A percentile compares a stretch with the other conserved stretches of the same genome.
Evolutionary conservation across 2,888 invertebrate genomes (phyloP).

Genomic region (Achlya flavicornis): DNA sequence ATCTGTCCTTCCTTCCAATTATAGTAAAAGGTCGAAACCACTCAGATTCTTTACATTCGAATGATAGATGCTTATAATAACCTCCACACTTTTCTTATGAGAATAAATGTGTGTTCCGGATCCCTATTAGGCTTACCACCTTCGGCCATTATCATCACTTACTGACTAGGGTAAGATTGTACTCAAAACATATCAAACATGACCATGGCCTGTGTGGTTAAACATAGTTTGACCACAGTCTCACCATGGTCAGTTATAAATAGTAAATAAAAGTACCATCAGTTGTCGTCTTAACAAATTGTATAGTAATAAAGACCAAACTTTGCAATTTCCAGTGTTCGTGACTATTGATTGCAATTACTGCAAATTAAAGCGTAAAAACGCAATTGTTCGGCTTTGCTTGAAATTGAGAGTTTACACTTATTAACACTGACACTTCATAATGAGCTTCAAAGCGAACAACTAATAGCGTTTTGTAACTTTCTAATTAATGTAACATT

Average conservation of each 20-base stretch:
- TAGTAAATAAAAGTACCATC: too few relatives aligned
- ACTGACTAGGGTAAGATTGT: too few relatives aligned
- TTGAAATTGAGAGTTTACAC: conserved; percentile 11
- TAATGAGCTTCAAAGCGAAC: background rate
- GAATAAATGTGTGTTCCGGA: too few relatives aligned
- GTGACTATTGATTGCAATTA: conserved; percentile 8
- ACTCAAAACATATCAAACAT: too few relatives aligned
- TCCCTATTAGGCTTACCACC: too few relatives aligned
- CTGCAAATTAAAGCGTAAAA: conserved; percentile 19
- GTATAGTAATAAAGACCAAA: too few relatives aligned
- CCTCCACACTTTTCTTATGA: background rate
- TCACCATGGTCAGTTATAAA: too few relatives aligned
- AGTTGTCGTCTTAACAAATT: too few relatives aligned
- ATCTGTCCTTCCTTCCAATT: conserved; percentile 37
- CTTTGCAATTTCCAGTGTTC: background rate
- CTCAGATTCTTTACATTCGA: conserved; percentile 20
- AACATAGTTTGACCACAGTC: too few relatives aligned
- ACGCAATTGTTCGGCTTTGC: conserved; percentile 1
- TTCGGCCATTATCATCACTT: too few relatives aligned
- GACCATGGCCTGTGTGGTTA: too few relatives aligned
- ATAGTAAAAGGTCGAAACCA: conserved; percentile 37
- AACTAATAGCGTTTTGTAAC: background rate
- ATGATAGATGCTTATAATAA: background rate
- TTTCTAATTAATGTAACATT: background rate
- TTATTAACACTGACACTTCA: conserved; percentile 9